Evolutionary conservation across 2,797 vertebrate genomes (phyloP), one percentile per base, ranked within the genome.

Genomic region (Microhierax caerulescens): DNA sequence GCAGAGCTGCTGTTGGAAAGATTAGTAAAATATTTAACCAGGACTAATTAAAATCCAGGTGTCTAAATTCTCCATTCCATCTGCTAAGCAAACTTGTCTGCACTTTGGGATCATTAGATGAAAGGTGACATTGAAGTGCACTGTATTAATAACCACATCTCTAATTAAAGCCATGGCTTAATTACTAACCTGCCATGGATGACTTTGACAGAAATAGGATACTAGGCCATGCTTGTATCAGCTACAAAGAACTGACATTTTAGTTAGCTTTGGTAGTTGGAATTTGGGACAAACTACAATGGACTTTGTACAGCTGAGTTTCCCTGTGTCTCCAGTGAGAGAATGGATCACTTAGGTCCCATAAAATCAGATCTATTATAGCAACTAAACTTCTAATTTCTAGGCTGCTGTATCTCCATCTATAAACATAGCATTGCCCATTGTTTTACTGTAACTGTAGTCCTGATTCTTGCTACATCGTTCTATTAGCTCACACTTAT

Each of bases 131-230:
- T 96, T 97, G 93, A 97, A 96, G 50, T 83, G 84, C 65, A 75
- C 81, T 85, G 37, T 96, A 97, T 97, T 97, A 97, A 97, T 96
- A 97, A 93, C 92, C 47, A 56, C 91, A 93, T 93, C 90, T 92
- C 96, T 97, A 97, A 97, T 97, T 96, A 97, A 97, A 97, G 91
- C 78, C 93, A 54, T 1, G 15, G 78, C 86, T 97, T 97, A 97
- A 96, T 96, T 97, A 96, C 78, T 92, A 95, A 85, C 94, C 87
- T 93, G 81, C 92, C 74, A 59, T 87, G 61, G 84, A 96, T 97
- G 96, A 97, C 96, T 96, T 96, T 97, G 95, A 93, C 72, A 78
- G 86, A 97, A 97, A 94, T 92, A 97, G 94, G 94, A 94, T 89
- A 97, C 68, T 97, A 77, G 96, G 97, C 86, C 90, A 69, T 41